A percentile compares a stretch with the other conserved stretches of the same genome.
Conservation (phyloP, 2,113 vertebrate genomes). For the Bettongia penicillata region DNA sequence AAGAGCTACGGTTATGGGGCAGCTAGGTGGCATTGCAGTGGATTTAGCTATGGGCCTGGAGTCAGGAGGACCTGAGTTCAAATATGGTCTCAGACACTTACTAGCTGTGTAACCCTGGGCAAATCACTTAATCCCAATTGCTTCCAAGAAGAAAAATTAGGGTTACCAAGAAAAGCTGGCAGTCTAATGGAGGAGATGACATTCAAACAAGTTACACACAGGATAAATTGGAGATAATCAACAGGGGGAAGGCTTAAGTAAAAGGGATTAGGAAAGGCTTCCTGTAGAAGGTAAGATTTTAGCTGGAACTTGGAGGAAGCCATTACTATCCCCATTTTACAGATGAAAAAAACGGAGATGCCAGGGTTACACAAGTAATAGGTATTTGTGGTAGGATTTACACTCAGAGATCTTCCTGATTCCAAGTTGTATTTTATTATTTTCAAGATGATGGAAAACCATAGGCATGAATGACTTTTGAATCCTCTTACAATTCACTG, state of each 20-base stretch:
- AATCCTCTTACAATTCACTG: not conserved
- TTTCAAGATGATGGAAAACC: constrained; percentile 32
- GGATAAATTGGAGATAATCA: not conserved
- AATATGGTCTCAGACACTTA: not conserved
- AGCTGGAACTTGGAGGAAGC: not conserved
- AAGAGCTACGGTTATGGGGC: not conserved
- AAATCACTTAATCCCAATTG: not conserved
- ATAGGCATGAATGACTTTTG: constrained; percentile 13
- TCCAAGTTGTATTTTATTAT: not conserved
- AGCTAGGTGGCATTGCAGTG: too few relatives aligned
- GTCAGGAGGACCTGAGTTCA: not conserved
- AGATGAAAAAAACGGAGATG: not conserved
- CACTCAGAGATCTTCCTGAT: not conserved
- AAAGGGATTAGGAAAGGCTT: not conserved
- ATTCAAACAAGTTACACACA: not conserved
- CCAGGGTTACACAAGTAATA: not conserved
- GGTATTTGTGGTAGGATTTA: not conserved
- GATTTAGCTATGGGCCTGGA: too few relatives aligned
- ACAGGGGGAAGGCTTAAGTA: not conserved
- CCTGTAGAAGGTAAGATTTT: not conserved
- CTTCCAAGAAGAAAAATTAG: not conserved
- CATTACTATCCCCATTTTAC: not conserved
- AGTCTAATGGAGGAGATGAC: not conserved
- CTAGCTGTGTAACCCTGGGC: too few relatives aligned
- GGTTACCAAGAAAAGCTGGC: not conserved